Percentiles rank a stretch among this genome's conserved stretches.
Conservation (phyloP, 1,140 invertebrate species). For the Drosophila ironensis region DNA sequence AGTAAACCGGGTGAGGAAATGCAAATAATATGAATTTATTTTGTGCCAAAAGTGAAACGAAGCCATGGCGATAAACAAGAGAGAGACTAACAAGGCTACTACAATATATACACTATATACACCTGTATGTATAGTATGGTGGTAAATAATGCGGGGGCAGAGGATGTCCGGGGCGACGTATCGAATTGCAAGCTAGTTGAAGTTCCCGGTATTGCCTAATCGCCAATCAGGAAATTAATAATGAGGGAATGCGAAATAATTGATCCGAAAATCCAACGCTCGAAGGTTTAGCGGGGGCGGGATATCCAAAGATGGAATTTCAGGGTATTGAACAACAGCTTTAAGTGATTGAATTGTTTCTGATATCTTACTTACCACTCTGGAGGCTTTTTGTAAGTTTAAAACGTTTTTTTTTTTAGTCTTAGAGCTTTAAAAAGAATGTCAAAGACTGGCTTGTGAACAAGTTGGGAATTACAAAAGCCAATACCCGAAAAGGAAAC, state of each 20-base stretch:
- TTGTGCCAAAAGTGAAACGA: slow-evolving; percentile 15
- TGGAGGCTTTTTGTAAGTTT: no score
- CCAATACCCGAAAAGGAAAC: no score
- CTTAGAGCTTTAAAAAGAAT: no score
- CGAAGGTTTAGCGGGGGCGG: background rate
- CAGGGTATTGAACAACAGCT: no score
- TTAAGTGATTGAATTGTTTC: no score
- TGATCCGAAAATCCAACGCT: slow-evolving; percentile 7
- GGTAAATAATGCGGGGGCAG: background rate
- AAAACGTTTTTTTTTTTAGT: no score
- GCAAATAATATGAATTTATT: slow-evolving; percentile 58
- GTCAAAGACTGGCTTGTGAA: no score
- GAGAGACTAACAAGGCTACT: no score
- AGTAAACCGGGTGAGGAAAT: slow-evolving; percentile 19
- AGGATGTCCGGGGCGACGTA: background rate
- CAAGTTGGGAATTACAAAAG: no score
- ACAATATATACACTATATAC: no score
- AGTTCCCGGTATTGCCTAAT: slow-evolving; percentile 29
- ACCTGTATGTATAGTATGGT: background rate
- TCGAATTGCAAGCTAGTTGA: slow-evolving; percentile 13
- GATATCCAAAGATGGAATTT: slow-evolving; percentile 8
- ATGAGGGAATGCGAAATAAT: slow-evolving; percentile 8
- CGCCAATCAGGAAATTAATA: slow-evolving; percentile 37
- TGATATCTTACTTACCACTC: no score
- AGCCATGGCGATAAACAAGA: no score